Evolutionary conservation across 2,888 invertebrate genomes (phyloP).

Genomic region (Agriopis leucophaearia): DNA sequence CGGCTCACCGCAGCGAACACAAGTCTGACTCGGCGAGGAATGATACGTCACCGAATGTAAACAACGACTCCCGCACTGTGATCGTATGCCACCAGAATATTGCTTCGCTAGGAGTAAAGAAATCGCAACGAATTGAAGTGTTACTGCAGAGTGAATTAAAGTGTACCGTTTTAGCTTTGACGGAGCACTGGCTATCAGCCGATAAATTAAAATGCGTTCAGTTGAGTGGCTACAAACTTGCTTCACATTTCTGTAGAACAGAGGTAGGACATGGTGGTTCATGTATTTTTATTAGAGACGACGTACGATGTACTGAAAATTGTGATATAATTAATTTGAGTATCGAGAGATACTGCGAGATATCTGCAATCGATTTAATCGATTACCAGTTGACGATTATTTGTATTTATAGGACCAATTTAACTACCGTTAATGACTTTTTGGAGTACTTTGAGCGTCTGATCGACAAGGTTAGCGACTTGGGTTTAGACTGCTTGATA

Average conservation of each 20-base stretch:
- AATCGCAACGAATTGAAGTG: neutral
- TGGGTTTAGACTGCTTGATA: constrained; percentile 1
- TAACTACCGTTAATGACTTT: neutral
- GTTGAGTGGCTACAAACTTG: neutral
- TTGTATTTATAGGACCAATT: constrained; percentile 1
- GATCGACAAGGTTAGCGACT: constrained; percentile 4
- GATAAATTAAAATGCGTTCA: neutral
- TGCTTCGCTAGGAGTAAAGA: neutral
- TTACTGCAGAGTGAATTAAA: constrained; percentile 3
- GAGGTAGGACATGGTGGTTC: neutral
- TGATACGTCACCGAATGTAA: neutral
- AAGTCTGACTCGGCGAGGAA: neutral
- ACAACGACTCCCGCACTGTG: neutral
- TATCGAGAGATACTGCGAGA: neutral
- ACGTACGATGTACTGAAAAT: neutral
- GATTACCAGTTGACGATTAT: neutral
- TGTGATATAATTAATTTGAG: neutral
- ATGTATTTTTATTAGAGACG: neutral
- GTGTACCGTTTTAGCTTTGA: neutral
- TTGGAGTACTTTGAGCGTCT: neutral
- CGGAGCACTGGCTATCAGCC: constrained; percentile 1
- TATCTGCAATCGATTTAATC: neutral
- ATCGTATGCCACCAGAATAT: neutral
- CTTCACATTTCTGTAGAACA: neutral
- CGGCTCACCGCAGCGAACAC: neutral